Percentiles rank a stretch among this genome's conserved stretches.
Evolutionary conservation across 1,140 invertebrate species (phyloP).

Genomic region (Trachelipus rathkii): DNA sequence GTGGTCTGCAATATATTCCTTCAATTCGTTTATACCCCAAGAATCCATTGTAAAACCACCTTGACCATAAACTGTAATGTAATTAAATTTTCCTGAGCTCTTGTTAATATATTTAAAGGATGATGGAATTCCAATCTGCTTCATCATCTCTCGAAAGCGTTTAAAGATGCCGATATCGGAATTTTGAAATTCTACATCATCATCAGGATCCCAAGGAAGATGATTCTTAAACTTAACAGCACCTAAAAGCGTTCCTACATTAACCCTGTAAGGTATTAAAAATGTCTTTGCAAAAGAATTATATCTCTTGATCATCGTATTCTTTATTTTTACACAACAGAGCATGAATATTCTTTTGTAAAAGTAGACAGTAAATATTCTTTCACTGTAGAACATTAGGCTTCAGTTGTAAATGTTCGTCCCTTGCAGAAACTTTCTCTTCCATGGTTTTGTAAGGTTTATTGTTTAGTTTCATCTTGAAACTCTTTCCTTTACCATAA

Average conservation of each 20-base stretch:
- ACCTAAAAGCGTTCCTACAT: slow-evolving; percentile 44
- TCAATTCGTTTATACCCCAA: slow-evolving; percentile 29
- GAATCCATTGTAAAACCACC: slow-evolving; percentile 40
- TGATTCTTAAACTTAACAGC: slow-evolving; percentile 45
- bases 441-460: slow-evolving; percentile 33
- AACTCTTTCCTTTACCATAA: too few species aligned
- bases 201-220: slow-evolving; percentile 46
- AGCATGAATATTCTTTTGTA: too few species aligned
- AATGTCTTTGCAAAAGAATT: slow-evolving; percentile 35
- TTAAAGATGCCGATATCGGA: slow-evolving; percentile 30
- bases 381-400: slow-evolving; percentile 31
- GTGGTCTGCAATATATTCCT: slow-evolving; percentile 5
- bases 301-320: slow-evolving; percentile 36
- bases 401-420: slow-evolving; percentile 27
- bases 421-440: slow-evolving; percentile 32
- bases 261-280: slow-evolving; percentile 40
- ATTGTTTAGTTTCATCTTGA: neutral
- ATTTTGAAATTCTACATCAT: slow-evolving; percentile 35
- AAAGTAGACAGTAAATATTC: slow-evolving; percentile 36
- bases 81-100: slow-evolving; percentile 28
- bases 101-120: slow-evolving; percentile 26
- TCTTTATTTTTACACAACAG: slow-evolving; percentile 43
- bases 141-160: slow-evolving; percentile 32
- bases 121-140: slow-evolving; percentile 33
- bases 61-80: slow-evolving; percentile 30